A percentile compares a stretch with the other conserved stretches of the same genome.
Evolutionary conservation across 1,140 invertebrate species (phyloP).

Genomic region (Phymorhynchus buccinoides): DNA sequence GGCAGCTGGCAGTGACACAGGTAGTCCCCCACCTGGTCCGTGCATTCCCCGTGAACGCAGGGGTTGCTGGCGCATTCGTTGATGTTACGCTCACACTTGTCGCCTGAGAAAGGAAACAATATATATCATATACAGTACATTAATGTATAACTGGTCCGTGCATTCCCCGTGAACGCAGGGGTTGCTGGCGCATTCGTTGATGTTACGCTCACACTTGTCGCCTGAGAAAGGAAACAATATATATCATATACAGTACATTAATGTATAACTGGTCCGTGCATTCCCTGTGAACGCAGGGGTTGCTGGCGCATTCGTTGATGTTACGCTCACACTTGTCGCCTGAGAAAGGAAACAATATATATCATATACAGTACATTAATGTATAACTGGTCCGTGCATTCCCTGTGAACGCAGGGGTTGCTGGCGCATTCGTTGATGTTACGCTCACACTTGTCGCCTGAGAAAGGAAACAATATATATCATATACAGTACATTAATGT

Average conservation of each 20-base stretch:
- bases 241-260: too few relatives aligned
- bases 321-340: slow-evolving; percentile 81
- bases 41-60: slow-evolving; percentile 92
- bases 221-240: slow-evolving; percentile 79
- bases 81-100: slow-evolving; percentile 82
- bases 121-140: too few relatives aligned
- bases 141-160: slow-evolving; percentile 83
- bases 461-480: too few relatives aligned
- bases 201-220: slow-evolving; percentile 80
- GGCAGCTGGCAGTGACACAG: slow-evolving; percentile 75
- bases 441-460: slow-evolving; percentile 79
- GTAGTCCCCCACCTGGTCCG: slow-evolving; percentile 77
- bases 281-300: slow-evolving; percentile 92
- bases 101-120: slow-evolving; percentile 78
- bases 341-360: too few relatives aligned
- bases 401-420: slow-evolving; percentile 92
- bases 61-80: slow-evolving; percentile 95
- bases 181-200: slow-evolving; percentile 93
- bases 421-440: slow-evolving; percentile 94
- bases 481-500: too few relatives aligned
- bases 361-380: too few relatives aligned
- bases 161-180: slow-evolving; percentile 94
- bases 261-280: slow-evolving; percentile 88
- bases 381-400: slow-evolving; percentile 87
- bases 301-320: slow-evolving; percentile 93